Conservation (phyloP, 2,888 invertebrate species). For the Periphyllus acericola region DNA sequence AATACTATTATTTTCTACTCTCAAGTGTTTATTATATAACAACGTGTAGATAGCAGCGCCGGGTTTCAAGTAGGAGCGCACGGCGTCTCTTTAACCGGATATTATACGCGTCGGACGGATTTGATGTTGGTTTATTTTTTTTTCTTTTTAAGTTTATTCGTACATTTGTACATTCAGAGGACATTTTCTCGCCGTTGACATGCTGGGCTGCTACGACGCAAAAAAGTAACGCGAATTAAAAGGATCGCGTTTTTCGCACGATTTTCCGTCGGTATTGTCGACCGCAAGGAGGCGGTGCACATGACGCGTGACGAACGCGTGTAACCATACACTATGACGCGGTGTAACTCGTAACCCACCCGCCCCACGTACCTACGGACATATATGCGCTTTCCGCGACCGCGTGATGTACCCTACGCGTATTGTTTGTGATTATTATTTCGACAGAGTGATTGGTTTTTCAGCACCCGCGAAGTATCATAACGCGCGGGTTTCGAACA, state of each 20-base stretch:
- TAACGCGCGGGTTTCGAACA: background rate
- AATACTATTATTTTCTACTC: background rate
- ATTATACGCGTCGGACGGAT: background rate
- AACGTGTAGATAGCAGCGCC: background rate
- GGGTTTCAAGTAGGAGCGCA: background rate
- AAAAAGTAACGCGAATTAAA: no score
- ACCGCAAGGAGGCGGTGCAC: background rate
- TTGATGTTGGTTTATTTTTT: background rate
- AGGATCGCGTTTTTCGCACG: background rate
- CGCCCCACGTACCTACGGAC: no score
- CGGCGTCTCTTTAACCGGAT: background rate
- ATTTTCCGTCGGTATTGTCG: background rate
- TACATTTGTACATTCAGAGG: no score
- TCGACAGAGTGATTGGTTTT: background rate
- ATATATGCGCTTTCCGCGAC: no score
- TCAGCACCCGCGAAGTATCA: background rate
- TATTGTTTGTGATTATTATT: background rate
- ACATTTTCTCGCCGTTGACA: no score
- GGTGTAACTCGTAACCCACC: no score
- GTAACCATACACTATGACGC: no score
- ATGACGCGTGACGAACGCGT: no score
- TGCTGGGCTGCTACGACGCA: no score
- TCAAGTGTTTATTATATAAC: background rate
- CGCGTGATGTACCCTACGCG: no score
- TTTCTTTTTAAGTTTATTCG: background rate